A percentile compares a stretch with the other conserved stretches of the same genome.
Evolutionary conservation across 2,888 invertebrate genomes (phyloP).

Genomic region (Holacanthella duospinosa): DNA sequence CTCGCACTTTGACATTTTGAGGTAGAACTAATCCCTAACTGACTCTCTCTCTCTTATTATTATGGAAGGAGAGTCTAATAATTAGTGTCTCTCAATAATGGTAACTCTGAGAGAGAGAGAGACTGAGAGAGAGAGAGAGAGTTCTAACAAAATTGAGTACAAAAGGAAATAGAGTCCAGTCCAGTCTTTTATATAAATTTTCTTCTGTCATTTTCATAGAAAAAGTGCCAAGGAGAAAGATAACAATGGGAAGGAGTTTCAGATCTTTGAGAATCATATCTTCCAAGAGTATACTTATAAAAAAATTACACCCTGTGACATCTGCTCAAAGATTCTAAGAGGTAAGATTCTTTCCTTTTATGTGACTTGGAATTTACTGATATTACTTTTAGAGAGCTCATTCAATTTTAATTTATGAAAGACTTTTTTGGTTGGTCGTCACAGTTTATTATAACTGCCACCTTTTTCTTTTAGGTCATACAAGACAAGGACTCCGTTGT

Average conservation of each 20-base stretch:
- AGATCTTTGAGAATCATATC: conserved; percentile 64
- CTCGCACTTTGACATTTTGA: not conserved
- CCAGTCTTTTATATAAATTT: not conserved
- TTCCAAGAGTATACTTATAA: conserved; percentile 91
- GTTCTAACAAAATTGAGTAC: not conserved
- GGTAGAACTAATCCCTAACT: not conserved
- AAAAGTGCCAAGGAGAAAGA: conserved; percentile 38
- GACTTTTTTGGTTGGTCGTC: not conserved
- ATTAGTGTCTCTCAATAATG: not conserved
- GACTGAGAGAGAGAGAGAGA: not conserved
- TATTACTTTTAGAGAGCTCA: not conserved
- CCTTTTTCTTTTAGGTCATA: conserved; percentile 58
- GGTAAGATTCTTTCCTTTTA: conserved; percentile 50
- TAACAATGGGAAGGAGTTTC: conserved; percentile 41
- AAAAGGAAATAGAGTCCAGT: not conserved
- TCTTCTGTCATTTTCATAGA: conserved; percentile 17
- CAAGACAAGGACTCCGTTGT: conserved; percentile 79
- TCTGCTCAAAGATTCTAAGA: conserved; percentile 82
- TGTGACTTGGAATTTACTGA: not conserved
- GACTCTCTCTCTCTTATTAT: not conserved
- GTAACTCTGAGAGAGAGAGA: not conserved
- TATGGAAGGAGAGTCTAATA: not conserved
- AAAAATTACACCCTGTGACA: conserved; percentile 88
- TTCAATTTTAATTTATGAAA: not conserved
- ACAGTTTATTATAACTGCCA: not conserved